A percentile compares a stretch with the other conserved stretches of the same genome.
Conservation (phyloP, 2,797 vertebrate species). For the Arrhamphus sclerolepis region DNA sequence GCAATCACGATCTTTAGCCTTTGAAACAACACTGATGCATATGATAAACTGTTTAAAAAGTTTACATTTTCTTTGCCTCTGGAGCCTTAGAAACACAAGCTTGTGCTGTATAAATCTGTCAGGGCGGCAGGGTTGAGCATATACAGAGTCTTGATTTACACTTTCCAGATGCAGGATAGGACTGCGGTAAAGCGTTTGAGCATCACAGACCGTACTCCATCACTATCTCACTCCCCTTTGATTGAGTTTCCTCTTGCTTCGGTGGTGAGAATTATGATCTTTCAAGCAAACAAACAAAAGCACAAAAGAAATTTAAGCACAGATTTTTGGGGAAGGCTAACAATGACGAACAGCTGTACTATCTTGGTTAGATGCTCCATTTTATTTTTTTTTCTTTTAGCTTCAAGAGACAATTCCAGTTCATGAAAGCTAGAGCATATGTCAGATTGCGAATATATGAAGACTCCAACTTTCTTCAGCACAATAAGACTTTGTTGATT, state of each 20-base stretch:
- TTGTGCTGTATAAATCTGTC: slow-evolving; percentile 80
- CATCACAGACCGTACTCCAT: slow-evolving; percentile 59
- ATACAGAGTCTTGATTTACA: slow-evolving; percentile 82
- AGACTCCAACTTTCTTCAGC: slow-evolving; percentile 51
- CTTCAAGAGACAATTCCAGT: slow-evolving; percentile 43
- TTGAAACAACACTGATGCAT: slow-evolving; percentile 57
- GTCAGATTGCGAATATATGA: slow-evolving; percentile 56
- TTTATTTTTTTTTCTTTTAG: too few relatives aligned
- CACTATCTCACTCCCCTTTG: slow-evolving; percentile 52
- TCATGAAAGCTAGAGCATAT: slow-evolving; percentile 59
- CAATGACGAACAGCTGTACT: slow-evolving; percentile 59
- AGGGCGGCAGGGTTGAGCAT: slow-evolving; percentile 72
- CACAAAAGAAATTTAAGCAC: slow-evolving; percentile 51
- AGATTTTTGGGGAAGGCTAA: slow-evolving; percentile 51
- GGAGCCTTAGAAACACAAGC: slow-evolving; percentile 77
- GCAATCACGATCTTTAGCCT: slow-evolving; percentile 50
- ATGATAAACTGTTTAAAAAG: slow-evolving; percentile 76
- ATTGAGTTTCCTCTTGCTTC: slow-evolving; percentile 58
- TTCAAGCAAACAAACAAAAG: slow-evolving; percentile 72
- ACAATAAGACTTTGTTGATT: slow-evolving; percentile 70
- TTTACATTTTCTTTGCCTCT: slow-evolving; percentile 77
- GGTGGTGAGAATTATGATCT: slow-evolving; percentile 54
- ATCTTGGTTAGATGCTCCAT: slow-evolving; percentile 49
- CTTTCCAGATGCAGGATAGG: slow-evolving; percentile 81
- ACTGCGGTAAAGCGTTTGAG: slow-evolving; percentile 61